Evolutionary conservation across 2,797 vertebrate genomes (phyloP), one percentile per base, ranked within the genome.

Genomic region (Sebastes diploproa): DNA sequence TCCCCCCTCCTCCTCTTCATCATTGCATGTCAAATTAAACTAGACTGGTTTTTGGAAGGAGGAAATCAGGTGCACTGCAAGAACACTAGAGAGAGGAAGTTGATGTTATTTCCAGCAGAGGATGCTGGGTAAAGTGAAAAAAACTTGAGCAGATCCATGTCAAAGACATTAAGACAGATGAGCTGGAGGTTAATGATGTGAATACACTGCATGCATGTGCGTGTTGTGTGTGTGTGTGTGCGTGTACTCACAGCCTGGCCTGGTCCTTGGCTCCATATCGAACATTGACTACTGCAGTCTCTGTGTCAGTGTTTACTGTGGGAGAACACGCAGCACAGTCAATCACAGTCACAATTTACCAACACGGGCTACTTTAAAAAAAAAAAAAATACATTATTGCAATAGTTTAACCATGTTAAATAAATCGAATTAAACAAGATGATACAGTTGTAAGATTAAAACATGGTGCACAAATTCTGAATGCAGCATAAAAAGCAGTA

Each of bases 211-310:
- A 46, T 46, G 16, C 14, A 18, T 46, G 6, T 46, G 42, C 6
- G 16, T 46, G 42, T 46, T 36, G 23, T 3, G 0, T 23, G 23
- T 18, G 23, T 18, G 42, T 34, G 34, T 63, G 46, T 52, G 54
- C 20, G 54, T 66, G 9, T 65, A 97, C 98, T 99, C 95, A 99
- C 98, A 98, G 97, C 94, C 97, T 97, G 89, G 98, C 98, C 93
- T 99, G 98, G 89, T 99, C 98, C 96, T 98, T 99, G 91, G 96
- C 96, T 91, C 91, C 97, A 42, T 99, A 99, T 82, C 98, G 97
- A 90, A 99, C 98, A 85, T 99, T 99, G 94, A 99, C 98, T 61
- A 99, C 98, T 68, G 98, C 98, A 65, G 98, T 99, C 94, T 99
- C 98, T 2, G 97, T 99, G 86, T 99, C 98, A 84, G 98, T 99